A percentile compares a stretch with the other conserved stretches of the same genome.
Evolutionary conservation across 1,140 invertebrate genomes (phyloP).

Genomic region (Tribolium castaneum): DNA sequence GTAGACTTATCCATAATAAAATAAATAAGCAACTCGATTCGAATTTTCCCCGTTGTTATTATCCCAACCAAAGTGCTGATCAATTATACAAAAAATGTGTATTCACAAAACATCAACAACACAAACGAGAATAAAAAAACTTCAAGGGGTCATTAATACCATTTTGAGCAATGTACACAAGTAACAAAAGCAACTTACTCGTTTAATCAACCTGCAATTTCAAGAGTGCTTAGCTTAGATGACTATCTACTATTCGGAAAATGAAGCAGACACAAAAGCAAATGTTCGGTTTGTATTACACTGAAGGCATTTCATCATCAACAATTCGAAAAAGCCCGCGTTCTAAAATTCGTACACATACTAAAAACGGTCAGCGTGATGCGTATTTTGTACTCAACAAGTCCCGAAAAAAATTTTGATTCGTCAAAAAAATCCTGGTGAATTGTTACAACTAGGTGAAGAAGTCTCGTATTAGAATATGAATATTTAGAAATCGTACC

Average conservation of each 20-base stretch:
- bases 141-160: slow-evolving; percentile 24
- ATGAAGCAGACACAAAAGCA: slow-evolving; percentile 25
- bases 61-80: slow-evolving; percentile 11
- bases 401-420: slow-evolving; percentile 7
- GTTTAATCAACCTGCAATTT: background rate
- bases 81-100: slow-evolving; percentile 3
- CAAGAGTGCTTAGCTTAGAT: slow-evolving; percentile 22
- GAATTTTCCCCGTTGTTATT: background rate
- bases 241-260: slow-evolving; percentile 3
- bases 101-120: background rate
- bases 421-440: background rate
- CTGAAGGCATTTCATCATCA: slow-evolving; percentile 5
- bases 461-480: slow-evolving; percentile 20
- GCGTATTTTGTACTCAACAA: background rate
- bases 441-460: slow-evolving; percentile 6
- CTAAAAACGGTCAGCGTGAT: background rate
- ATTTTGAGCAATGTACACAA: slow-evolving; percentile 25
- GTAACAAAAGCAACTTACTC: slow-evolving; percentile 15
- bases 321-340: too few relatives aligned
- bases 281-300: slow-evolving; percentile 1
- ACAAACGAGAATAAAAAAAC: background rate
- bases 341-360: background rate
- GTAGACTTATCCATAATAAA: background rate
- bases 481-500: slow-evolving; percentile 30
- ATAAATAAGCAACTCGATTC: slow-evolving; percentile 12